phyloP scores from a whole-genome alignment of 2,888 invertebrate species.

The Diaprepes abbreviatus region DNA sequence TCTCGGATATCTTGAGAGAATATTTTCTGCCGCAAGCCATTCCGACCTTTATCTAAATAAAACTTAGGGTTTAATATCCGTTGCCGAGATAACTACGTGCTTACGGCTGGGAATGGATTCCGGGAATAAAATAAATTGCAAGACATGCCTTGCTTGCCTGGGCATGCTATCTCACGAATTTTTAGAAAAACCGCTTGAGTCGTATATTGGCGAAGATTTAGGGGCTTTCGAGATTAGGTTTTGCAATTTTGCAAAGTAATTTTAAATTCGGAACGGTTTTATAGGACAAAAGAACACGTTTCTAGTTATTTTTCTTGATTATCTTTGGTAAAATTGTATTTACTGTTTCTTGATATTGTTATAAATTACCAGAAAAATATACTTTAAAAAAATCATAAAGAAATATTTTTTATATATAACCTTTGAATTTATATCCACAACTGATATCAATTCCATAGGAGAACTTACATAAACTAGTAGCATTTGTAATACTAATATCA shows the following conservation, averaged over 20 bases:
- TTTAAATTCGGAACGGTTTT: neutral
- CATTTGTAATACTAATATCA: too few species aligned
- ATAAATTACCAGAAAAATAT: too few species aligned
- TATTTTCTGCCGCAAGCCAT: slow-evolving; percentile 50
- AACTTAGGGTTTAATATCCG: slow-evolving; percentile 43
- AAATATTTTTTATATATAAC: too few species aligned
- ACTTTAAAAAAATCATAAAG: too few species aligned
- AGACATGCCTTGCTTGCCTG: slow-evolving; percentile 57
- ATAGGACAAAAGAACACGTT: neutral
- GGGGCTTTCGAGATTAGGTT: slow-evolving; percentile 20
- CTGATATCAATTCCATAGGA: too few species aligned
- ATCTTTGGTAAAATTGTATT: too few species aligned
- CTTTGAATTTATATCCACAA: too few species aligned
- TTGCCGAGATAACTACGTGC: slow-evolving; percentile 61
- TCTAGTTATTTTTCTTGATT: neutral
- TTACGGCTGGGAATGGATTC: slow-evolving; percentile 66
- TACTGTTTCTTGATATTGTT: too few species aligned
- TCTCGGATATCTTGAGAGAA: slow-evolving; percentile 62
- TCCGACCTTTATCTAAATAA: slow-evolving; percentile 42
- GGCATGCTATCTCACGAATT: slow-evolving; percentile 59
- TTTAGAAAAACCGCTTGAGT: slow-evolving; percentile 52
- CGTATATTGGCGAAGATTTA: slow-evolving; percentile 46
- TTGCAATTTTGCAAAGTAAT: slow-evolving; percentile 19
- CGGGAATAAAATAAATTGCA: slow-evolving; percentile 68
- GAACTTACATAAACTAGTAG: too few species aligned